phyloP scores from a whole-genome alignment of 2,113 vertebrate genomes.

The Ameiurus melas region DNA sequence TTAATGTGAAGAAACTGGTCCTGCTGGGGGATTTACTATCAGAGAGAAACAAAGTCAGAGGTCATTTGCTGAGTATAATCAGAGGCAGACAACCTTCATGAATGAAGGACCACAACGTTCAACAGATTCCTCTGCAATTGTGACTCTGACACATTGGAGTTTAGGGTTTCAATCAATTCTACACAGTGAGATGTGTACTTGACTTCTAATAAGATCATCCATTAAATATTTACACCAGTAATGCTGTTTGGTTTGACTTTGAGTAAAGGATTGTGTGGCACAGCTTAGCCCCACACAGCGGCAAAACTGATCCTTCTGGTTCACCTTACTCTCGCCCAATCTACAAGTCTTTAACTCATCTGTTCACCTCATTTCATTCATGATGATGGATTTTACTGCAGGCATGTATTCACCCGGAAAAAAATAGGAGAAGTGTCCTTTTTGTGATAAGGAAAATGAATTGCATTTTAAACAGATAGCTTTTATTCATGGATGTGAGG shows the following conservation, averaged over 20 bases:
- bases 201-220: constrained; percentile 34
- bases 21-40: not conserved
- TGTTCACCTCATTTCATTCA: constrained; percentile 11
- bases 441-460: constrained; percentile 16
- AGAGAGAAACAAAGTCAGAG: constrained; percentile 12
- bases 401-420: not conserved
- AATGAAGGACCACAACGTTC: constrained; percentile 29
- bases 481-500: constrained; percentile 32
- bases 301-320: constrained; percentile 19
- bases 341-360: constrained; percentile 14
- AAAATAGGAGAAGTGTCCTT: not conserved
- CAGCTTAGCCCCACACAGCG: constrained; percentile 33
- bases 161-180: constrained; percentile 49
- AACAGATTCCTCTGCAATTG: constrained; percentile 15
- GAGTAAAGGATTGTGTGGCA: constrained; percentile 43
- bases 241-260: constrained; percentile 48
- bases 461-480: not conserved
- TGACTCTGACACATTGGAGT: constrained; percentile 20
- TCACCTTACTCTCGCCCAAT: not conserved
- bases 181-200: not conserved
- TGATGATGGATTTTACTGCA: not conserved
- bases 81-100: constrained; percentile 8
- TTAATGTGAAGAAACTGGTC: not conserved
- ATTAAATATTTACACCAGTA: constrained; percentile 56
- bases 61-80: not conserved